Conservation (phyloP, 2,113 vertebrate species). For the Lathamus discolor region DNA sequence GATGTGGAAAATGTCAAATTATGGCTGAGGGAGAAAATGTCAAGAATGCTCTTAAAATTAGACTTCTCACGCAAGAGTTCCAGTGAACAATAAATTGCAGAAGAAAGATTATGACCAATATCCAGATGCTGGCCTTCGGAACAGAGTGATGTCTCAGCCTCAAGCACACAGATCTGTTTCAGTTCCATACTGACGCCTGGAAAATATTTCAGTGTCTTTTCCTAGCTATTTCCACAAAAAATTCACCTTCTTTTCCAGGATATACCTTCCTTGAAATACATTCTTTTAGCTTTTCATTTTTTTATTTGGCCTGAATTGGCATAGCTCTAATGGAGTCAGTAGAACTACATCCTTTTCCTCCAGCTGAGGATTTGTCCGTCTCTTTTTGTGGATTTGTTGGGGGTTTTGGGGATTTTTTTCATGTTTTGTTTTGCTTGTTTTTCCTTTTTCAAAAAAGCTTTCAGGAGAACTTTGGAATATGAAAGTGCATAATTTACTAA, state of each 20-base stretch:
- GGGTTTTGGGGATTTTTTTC: too few relatives aligned
- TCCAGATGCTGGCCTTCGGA: not conserved
- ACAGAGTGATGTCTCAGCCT: not conserved
- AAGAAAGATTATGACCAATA: not conserved
- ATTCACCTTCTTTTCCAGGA: not conserved
- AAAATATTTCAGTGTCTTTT: not conserved
- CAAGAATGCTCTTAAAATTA: slow-evolving; percentile 15
- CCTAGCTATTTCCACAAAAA: not conserved
- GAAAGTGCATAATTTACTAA: not conserved
- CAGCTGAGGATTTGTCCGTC: not conserved
- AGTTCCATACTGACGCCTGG: not conserved
- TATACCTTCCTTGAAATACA: not conserved
- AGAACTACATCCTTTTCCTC: not conserved
- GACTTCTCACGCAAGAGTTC: not conserved
- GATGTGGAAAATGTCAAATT: slow-evolving; percentile 44
- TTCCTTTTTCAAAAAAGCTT: not conserved
- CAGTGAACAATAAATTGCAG: not conserved
- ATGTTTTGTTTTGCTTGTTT: not conserved
- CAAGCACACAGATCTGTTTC: not conserved
- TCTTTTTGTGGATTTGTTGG: not conserved
- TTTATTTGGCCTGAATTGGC: not conserved
- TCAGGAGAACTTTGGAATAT: not conserved
- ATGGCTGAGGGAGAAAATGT: slow-evolving; percentile 43
- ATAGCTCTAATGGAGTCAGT: not conserved
- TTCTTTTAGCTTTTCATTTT: not conserved